These are phyloP conservation scores for cat (Felis catus) DNA, from an alignment of 2,113 vertebrate genomes.

Conservation along the genomic window F.catus_Fca126_mat1.0 CM031413.1:94334001-94334500, in stretches of 20 bases:
- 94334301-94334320: neutral
- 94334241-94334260: neutral
- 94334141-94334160: neutral
- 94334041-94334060: neutral
- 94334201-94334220: accelerated
- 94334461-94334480: neutral
- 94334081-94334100: neutral
- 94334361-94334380: neutral
- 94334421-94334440: neutral
- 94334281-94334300: neutral
- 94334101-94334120: neutral
- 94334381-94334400: neutral
- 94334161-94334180: neutral
- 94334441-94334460: neutral
- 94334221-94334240: neutral
- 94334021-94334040: neutral
- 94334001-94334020: neutral
- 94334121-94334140: neutral
- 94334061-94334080: neutral
- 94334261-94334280: neutral
- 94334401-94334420: neutral
- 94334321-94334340: neutral
- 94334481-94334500: neutral
- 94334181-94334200: too few relatives aligned
- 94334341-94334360: neutral